Conservation (phyloP, 2,797 vertebrate genomes). For the Cyprinodon diabolis region DNA sequence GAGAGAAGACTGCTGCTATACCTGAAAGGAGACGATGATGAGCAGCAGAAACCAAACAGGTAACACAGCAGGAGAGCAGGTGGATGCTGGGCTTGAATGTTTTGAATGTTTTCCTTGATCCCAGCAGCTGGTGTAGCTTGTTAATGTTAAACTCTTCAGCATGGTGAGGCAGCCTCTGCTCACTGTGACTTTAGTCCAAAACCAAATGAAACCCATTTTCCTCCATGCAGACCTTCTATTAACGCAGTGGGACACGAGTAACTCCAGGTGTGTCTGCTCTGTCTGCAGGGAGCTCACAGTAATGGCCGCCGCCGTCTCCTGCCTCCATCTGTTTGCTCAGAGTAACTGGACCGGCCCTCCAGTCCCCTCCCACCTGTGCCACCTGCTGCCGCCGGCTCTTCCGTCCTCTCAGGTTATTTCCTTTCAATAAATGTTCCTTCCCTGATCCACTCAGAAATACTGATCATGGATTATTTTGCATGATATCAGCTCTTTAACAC, state of each 20-base stretch:
- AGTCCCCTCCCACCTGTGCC: slow-evolving; percentile 75
- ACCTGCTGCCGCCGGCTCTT: slow-evolving; percentile 83
- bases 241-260: not conserved
- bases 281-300: slow-evolving; percentile 83
- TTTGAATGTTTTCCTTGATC: too few species aligned
- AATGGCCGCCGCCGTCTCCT: slow-evolving; percentile 87
- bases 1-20: slow-evolving; percentile 85
- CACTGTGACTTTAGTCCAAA: too few species aligned
- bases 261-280: slow-evolving; percentile 6
- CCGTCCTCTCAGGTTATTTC: slow-evolving; percentile 81
- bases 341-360: slow-evolving; percentile 96
- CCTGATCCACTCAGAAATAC: too few species aligned
- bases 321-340: slow-evolving; percentile 92
- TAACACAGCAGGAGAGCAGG: slow-evolving; percentile 39
- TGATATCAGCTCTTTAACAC: too few species aligned
- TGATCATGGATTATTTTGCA: too few species aligned
- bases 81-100: too few species aligned
- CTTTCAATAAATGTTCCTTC: too few species aligned
- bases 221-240: not conserved
- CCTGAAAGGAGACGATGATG: slow-evolving; percentile 72
- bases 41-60: slow-evolving; percentile 79
- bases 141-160: too few species aligned
- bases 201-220: too few species aligned
- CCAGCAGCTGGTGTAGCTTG: too few species aligned
- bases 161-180: too few species aligned